A percentile compares a stretch with the other conserved stretches of the same genome.
These are phyloP conservation scores for Lichenostomus cassidix DNA, from an alignment of 2,113 vertebrate genomes.

Conservation along the genomic window DNA sequence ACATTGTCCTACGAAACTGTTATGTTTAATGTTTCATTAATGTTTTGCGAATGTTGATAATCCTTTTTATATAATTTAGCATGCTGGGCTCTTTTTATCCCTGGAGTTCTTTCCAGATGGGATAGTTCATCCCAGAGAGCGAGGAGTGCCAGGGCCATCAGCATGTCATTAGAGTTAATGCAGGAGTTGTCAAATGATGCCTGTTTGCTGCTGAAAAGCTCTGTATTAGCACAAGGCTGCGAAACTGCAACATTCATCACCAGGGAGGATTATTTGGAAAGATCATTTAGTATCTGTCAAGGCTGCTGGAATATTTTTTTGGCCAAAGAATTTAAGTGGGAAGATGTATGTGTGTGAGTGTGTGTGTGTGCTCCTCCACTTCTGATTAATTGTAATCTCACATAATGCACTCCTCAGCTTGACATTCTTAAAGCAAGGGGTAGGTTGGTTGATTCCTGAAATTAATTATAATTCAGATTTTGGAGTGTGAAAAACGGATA, in stretches of 20 bases:
- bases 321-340: constrained; percentile 11
- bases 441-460: constrained; percentile 56
- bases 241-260: constrained; percentile 12
- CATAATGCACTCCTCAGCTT: constrained; percentile 43
- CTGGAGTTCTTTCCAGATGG: constrained; percentile 11
- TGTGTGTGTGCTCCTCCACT: background rate
- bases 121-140: background rate
- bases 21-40: background rate
- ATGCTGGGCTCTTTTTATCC: background rate
- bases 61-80: background rate
- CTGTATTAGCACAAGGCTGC: constrained; percentile 20
- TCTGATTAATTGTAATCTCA: constrained; percentile 59
- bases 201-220: background rate
- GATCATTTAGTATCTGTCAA: constrained; percentile 58
- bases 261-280: constrained; percentile 12
- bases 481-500: constrained; percentile 42
- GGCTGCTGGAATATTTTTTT: constrained; percentile 14
- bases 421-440: constrained; percentile 34
- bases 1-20: background rate
- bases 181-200: background rate
- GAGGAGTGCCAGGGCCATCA: background rate
- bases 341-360: background rate
- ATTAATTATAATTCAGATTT: constrained; percentile 66
- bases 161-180: background rate
- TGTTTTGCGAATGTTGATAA: background rate